Percentiles rank a stretch among this genome's conserved stretches.
phyloP scores from a whole-genome alignment of 64 coral and sea anemone genomes.

The Acropora tenuis region DNA sequence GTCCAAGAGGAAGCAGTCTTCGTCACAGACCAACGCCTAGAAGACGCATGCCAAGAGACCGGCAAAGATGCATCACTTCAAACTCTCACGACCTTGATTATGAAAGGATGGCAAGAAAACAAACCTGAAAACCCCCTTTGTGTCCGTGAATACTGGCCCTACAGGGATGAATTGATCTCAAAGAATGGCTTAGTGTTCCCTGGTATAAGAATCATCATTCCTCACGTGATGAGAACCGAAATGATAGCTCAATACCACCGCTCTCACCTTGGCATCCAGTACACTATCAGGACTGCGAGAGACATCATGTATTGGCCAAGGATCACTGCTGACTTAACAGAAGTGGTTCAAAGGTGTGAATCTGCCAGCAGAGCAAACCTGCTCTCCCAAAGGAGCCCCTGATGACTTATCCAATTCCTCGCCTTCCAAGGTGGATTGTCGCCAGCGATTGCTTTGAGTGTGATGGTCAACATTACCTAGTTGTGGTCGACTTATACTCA shows the following conservation, averaged over 20 bases:
- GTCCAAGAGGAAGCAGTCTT: not conserved
- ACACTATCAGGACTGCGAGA: constrained; percentile 39
- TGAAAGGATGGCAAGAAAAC: constrained; percentile 45
- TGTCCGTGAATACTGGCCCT: constrained; percentile 36
- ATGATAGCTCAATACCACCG: constrained; percentile 61
- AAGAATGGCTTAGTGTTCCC: constrained; percentile 13
- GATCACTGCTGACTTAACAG: constrained; percentile 26
- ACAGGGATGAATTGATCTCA: constrained; percentile 52
- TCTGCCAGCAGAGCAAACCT: too few species aligned
- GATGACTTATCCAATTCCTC: constrained; percentile 52
- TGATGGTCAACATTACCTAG: constrained; percentile 38
- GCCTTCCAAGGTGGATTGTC: constrained; percentile 44
- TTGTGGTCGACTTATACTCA: constrained; percentile 41
- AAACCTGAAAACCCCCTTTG: constrained; percentile 35
- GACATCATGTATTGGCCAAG: constrained; percentile 68
- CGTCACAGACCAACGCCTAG: not conserved
- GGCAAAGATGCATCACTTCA: constrained; percentile 19
- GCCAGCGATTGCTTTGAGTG: constrained; percentile 59
- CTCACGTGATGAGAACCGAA: constrained; percentile 22
- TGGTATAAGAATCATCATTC: constrained; percentile 49
- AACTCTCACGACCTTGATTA: not conserved
- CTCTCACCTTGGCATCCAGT: constrained; percentile 64
- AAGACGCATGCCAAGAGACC: constrained; percentile 11
- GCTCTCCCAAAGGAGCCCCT: constrained; percentile 53
- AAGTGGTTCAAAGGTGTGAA: too few species aligned